Evolutionary conservation across 2,888 invertebrate species (phyloP).

Genomic region (Fragum whitleyi): DNA sequence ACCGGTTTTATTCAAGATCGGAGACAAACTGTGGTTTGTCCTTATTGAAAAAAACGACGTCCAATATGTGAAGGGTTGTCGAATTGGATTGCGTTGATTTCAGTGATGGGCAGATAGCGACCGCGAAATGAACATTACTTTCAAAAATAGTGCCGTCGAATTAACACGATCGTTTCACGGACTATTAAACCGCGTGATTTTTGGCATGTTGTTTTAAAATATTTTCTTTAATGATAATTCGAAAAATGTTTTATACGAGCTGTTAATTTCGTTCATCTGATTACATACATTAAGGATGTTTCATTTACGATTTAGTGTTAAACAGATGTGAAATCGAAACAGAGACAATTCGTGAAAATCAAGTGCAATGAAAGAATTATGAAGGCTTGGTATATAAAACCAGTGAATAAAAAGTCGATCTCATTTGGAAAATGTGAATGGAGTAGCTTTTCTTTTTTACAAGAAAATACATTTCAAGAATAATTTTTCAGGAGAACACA

Average conservation of each 20-base stretch:
- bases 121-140: not conserved
- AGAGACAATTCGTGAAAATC: no score
- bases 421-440: no score
- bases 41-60: not conserved
- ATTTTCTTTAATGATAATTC: constrained; percentile 1
- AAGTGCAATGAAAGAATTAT: no score
- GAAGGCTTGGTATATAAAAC: no score
- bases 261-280: not conserved
- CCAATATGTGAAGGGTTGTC: not conserved
- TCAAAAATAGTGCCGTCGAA: not conserved
- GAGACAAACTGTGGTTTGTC: no score
- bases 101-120: not conserved
- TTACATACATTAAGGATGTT: not conserved
- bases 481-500: no score
- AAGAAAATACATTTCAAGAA: no score
- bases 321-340: not conserved
- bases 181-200: constrained; percentile 15
- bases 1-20: no score
- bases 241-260: not conserved
- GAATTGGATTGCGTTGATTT: not conserved
- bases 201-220: not conserved
- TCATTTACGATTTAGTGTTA: not conserved
- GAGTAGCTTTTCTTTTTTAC: no score
- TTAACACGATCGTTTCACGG: constrained; percentile 2
- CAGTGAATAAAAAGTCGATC: no score